Base-by-base conservation (phyloP, 2,888 invertebrate genomes). In the Ptychoptera contaminata region DNA sequence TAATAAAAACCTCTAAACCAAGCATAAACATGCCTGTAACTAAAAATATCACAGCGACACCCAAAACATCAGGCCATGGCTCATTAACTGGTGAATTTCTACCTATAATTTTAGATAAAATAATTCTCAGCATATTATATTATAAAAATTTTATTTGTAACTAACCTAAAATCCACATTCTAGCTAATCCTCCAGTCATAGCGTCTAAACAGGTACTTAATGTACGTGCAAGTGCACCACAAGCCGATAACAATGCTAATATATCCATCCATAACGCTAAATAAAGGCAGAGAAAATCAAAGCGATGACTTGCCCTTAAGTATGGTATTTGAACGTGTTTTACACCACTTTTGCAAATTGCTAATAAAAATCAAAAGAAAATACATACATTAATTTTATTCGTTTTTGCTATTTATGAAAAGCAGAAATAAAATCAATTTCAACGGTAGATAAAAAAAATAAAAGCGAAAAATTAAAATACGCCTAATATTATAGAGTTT, bases 41-140 rank as follows among this genome's bases (percentile, higher is more conserved):
- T 2, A 72, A 61, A 48, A 70, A 65, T 36, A 73, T 67, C 37
- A 72, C 68, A 3, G 68, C 68, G 14, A 73, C 69, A 2, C 73
- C 73, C 23, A 74, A 54, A 10, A 73, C 69, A 60, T 74, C 74
- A 29, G 73, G 73, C 71, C 72, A 72, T 6, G 72, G 70, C 52
- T 72, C 73, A 46, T 63, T 65, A 37, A 56, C 55, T 34, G 65
- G 58, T 48, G 67, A 60, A 49, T 66, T 66, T 48, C 65, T 60
- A 48, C 65, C 65, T 65, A 47, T 53, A 55, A 53, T 34, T 39
- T 7, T 10, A 15, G 3, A 43, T 30, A 34, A 12, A 12, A 31
- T 4, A 7, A 32, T 30, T 31, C 7, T 30, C 3, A 40, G n/a
- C 2, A 40, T 7, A 37, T 6, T 5, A 15, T n/a, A 6, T 31